phyloP scores from a whole-genome alignment of 2,113 vertebrate genomes.

The Pseudolaguvia tuberculata region DNA sequence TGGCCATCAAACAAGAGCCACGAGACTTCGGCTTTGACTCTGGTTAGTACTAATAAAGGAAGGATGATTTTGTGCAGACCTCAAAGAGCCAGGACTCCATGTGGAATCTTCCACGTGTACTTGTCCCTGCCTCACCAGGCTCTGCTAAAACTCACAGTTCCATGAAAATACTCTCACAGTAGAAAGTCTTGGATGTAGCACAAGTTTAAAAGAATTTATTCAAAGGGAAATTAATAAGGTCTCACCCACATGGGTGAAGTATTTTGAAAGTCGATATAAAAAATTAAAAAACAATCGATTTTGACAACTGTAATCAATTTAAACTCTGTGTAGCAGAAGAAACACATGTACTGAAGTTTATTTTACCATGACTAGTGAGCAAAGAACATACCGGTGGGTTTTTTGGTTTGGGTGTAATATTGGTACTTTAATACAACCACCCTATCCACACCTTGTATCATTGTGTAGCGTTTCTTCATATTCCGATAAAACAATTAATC shows the following conservation, averaged over 20 bases:
- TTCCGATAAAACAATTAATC: no score
- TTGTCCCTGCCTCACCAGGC: slow-evolving; percentile 21
- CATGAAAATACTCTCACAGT: slow-evolving; percentile 28
- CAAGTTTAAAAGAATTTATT: slow-evolving; percentile 7
- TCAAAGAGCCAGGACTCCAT: slow-evolving; percentile 17
- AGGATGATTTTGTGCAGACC: background rate
- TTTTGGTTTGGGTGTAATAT: slow-evolving; percentile 39
- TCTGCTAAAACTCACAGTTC: slow-evolving; percentile 20
- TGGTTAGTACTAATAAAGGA: slow-evolving; percentile 69
- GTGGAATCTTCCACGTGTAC: slow-evolving; percentile 58
- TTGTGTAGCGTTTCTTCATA: slow-evolving; percentile 27
- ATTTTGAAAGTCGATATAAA: background rate
- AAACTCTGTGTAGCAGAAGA: background rate
- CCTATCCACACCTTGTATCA: no score
- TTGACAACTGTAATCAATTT: background rate
- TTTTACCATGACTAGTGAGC: slow-evolving; percentile 28
- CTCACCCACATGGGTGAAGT: background rate
- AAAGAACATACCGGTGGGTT: background rate
- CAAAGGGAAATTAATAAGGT: background rate
- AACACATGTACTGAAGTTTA: slow-evolving; percentile 10
- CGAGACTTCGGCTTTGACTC: slow-evolving; percentile 93
- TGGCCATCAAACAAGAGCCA: slow-evolving; percentile 95
- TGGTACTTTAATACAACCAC: no score
- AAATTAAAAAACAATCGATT: no score
- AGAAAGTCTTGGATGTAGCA: slow-evolving; percentile 4